Evolutionary conservation across 2,888 invertebrate species (phyloP).

Genomic region (Macrophya alboannulata): DNA sequence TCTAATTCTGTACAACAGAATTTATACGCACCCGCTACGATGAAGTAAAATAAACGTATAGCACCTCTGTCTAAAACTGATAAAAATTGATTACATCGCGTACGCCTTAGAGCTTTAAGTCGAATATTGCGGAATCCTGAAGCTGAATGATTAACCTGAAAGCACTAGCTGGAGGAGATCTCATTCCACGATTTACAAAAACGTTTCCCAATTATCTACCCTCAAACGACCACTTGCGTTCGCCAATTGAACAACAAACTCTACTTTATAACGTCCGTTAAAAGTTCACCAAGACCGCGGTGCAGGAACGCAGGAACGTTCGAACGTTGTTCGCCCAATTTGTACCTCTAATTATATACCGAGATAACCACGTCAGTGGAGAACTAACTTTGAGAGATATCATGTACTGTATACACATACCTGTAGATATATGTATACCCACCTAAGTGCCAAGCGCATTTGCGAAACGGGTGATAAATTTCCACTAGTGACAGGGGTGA

Average conservation of each 20-base stretch:
- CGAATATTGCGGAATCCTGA: background rate
- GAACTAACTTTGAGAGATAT: background rate
- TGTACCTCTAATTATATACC: conserved; percentile 8
- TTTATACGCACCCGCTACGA: too few relatives aligned
- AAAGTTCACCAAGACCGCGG: background rate
- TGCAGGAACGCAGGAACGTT: background rate
- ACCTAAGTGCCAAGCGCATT: background rate
- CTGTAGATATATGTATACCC: background rate
- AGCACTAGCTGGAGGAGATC: background rate
- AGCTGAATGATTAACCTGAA: background rate
- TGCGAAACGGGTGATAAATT: conserved; percentile 24
- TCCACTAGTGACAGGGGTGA: conserved; percentile 12
- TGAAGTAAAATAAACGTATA: background rate
- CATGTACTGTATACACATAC: background rate
- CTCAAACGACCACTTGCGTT: conserved; percentile 1
- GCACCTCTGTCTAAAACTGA: too few relatives aligned
- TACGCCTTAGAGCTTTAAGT: background rate
- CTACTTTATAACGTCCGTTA: conserved; percentile 21
- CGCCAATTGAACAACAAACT: conserved; percentile 34
- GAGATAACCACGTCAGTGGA: background rate
- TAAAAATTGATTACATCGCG: background rate
- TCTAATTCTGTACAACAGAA: background rate
- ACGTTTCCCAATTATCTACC: background rate
- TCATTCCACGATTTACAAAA: background rate
- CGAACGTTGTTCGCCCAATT: conserved; percentile 4